Conservation (phyloP, 2,113 vertebrate species). For the Trematocara stigmaticum region DNA sequence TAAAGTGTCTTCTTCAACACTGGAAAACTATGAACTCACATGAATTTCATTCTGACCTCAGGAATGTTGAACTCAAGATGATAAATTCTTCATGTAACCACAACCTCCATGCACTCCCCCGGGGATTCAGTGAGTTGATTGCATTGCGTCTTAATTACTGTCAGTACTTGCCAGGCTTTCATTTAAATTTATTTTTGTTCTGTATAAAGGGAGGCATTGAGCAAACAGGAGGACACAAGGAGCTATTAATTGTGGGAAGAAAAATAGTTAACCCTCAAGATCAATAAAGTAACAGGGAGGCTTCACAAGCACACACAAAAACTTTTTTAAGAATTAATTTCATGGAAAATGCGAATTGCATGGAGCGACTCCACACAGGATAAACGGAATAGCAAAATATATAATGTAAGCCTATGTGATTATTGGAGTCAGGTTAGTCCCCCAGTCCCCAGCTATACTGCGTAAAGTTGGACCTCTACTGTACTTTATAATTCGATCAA, state of each 20-base stretch:
- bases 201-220: neutral
- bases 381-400: neutral
- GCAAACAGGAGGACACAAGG: neutral
- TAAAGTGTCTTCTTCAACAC: neutral
- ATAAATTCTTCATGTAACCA: slow-evolving; percentile 32
- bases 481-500: neutral
- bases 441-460: neutral
- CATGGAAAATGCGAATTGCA: neutral
- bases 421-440: neutral
- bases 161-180: neutral
- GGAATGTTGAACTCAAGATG: slow-evolving; percentile 41
- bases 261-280: neutral
- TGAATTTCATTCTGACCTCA: slow-evolving; percentile 29
- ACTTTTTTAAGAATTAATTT: neutral
- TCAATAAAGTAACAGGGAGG: neutral
- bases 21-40: neutral
- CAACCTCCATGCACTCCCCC: neutral
- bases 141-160: neutral
- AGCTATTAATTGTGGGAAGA: neutral
- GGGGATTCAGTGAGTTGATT: neutral
- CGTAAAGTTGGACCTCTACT: neutral
- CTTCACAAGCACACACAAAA: neutral
- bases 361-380: neutral
- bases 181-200: neutral
- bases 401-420: neutral